Evolutionary conservation across 92 coral and sea anemone species (phyloP), one percentile per base, ranked within the genome.

Genomic region (Heliopora coerulea): DNA sequence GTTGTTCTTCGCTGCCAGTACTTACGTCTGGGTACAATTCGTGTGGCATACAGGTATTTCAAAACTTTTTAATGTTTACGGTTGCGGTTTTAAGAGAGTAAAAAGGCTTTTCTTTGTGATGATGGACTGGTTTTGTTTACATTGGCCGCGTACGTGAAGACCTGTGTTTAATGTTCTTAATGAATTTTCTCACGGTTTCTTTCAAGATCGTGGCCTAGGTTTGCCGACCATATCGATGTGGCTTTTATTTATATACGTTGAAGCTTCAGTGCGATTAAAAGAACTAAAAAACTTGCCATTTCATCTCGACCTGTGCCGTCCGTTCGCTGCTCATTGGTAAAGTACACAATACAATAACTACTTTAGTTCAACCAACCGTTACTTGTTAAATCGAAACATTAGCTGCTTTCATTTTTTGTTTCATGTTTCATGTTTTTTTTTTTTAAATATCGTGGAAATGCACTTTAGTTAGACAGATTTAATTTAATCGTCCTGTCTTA

Each of bases 291-390:
- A 89, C 67, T 77, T 95, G 24, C 99, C 99, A 4, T 95, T 95
- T 83, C 99, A 95, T 59, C 59, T 95, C 82, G 99, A 95, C 65
- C 78, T 95, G 13, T 95, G 99, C 80, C 95, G 99, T 21, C 99
- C 99, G 39, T 95, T 95, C 73, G 99, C 99, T 18, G 99, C 99
- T 42, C 99, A 95, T 62, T 95, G 99, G 99, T 95, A 86, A 79
- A 49, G n/a, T 31, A 30, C 74, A 54, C 1, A 28, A 17, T 26
- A 23, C 2, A 12, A 32, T 35, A 25, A 52, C 37, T 68, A 14
- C 59, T 42, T 46, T 54, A 42, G 26, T 52, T 70, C 29, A 29
- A 48, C 33, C 25, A 30, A 24, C 73, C 39, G 25, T 50, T 15
- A 68, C 73, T 52, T 33, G 25, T n/a, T n/a, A n/a, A n/a, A n/a